Evolutionary conservation across 2,113 vertebrate genomes (phyloP).

Genomic region (Hassar affinis): DNA sequence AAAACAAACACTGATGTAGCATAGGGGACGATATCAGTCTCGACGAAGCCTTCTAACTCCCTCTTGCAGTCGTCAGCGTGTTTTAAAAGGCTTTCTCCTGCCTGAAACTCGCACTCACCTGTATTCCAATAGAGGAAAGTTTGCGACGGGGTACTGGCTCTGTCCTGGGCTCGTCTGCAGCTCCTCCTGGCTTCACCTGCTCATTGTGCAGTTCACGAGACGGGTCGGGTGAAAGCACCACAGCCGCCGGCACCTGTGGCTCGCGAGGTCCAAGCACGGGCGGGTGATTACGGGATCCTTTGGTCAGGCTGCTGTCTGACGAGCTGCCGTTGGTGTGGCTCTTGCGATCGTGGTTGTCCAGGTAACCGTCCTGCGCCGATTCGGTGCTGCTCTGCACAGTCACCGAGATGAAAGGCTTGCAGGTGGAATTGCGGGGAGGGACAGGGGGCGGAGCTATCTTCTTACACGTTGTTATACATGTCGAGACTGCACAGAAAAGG

Average conservation of each 20-base stretch:
- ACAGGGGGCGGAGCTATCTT: conserved; percentile 94
- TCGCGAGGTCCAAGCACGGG: conserved; percentile 80
- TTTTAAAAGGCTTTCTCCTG: background rate
- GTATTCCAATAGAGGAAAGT: conserved; percentile 97
- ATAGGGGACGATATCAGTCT: background rate
- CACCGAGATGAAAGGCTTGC: conserved; percentile 98
- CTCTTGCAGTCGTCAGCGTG: background rate
- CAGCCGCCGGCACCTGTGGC: conserved; percentile 74
- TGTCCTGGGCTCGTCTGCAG: conserved; percentile 77
- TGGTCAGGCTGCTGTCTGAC: conserved; percentile 91
- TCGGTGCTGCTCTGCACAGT: conserved; percentile 99
- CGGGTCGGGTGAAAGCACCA: conserved; percentile 47
- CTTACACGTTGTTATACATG: conserved; percentile 96
- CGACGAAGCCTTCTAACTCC: background rate
- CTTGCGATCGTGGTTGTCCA: conserved; percentile 92
- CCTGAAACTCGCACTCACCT: conserved; percentile 75
- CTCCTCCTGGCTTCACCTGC: conserved; percentile 76
- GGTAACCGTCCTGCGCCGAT: conserved; percentile 95
- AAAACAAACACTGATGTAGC: background rate
- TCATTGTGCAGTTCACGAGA: conserved; percentile 56
- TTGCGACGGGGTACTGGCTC: conserved; percentile 87
- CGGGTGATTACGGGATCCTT: conserved; percentile 74
- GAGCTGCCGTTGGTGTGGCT: conserved; percentile 96
- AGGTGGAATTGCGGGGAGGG: conserved; percentile 89
- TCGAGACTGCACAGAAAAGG: conserved; percentile 77